Evolutionary conservation across 2,888 invertebrate species (phyloP).

Genomic region (Branchellion lobata): DNA sequence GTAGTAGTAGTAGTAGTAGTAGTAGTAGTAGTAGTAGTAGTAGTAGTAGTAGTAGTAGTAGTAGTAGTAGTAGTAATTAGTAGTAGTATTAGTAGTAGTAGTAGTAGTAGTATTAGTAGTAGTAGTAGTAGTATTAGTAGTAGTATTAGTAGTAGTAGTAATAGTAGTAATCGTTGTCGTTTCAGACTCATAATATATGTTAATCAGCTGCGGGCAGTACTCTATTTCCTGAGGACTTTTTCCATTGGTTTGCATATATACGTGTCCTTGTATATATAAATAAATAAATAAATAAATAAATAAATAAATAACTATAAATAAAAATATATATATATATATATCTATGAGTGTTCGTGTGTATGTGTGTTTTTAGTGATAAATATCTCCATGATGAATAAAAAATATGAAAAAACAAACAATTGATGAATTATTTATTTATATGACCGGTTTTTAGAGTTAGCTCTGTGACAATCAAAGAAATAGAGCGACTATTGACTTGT

Average conservation of each 20-base stretch:
- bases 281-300: too few species aligned
- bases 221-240: constrained; percentile 3
- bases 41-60: constrained; percentile 23
- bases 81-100: background rate
- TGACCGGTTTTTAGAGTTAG: too few species aligned
- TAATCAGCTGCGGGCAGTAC: constrained; percentile 11
- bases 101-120: background rate
- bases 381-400: too few species aligned
- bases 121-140: constrained; percentile 24
- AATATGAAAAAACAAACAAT: too few species aligned
- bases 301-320: too few species aligned
- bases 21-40: constrained; percentile 27
- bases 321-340: too few species aligned
- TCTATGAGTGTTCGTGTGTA: too few species aligned
- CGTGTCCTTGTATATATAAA: background rate
- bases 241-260: background rate
- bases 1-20: constrained; percentile 27
- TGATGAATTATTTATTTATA: too few species aligned
- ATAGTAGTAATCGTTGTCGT: constrained; percentile 7
- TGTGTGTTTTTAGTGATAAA: too few species aligned
- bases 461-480: too few species aligned
- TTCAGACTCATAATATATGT: background rate
- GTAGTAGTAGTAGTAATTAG: constrained; percentile 20
- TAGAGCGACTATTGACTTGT: too few species aligned
- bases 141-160: constrained; percentile 19